Percentiles rank a stretch among this genome's conserved stretches.
These are phyloP conservation scores for Tadarida brasiliensis DNA, from an alignment of 2,797 vertebrate species.

Conservation along the genomic window DNA sequence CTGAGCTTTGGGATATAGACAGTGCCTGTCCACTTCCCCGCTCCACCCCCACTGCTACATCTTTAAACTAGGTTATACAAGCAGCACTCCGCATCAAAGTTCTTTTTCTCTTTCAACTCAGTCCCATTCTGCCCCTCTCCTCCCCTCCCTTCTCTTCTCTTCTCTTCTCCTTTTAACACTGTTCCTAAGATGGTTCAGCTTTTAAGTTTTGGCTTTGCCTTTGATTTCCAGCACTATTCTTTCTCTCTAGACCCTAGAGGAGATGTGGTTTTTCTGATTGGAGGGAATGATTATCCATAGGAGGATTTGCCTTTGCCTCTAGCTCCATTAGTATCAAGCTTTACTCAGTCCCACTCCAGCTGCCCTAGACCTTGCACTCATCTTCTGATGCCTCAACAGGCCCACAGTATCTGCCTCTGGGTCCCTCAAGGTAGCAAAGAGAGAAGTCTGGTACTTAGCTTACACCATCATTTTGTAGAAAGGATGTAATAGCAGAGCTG, in stretches of 20 bases:
- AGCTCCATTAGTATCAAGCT: neutral
- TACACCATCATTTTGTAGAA: neutral
- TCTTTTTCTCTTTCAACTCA: constrained; percentile 15
- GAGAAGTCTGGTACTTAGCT: neutral
- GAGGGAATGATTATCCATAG: neutral
- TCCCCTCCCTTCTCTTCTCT: neutral
- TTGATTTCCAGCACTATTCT: neutral
- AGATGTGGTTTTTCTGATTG: neutral
- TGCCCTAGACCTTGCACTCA: neutral
- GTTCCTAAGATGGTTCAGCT: neutral
- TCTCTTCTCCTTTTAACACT: neutral
- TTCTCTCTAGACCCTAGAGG: neutral
- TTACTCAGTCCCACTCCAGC: neutral
- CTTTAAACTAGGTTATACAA: neutral
- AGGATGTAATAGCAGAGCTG: neutral
- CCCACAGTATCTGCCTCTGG: neutral
- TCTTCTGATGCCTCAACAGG: neutral
- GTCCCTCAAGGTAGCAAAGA: neutral
- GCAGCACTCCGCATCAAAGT: neutral
- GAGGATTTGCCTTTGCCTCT: neutral
- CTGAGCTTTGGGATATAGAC: neutral
- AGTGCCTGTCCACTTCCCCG: neutral
- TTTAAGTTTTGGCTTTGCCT: neutral
- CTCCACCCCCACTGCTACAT: neutral
- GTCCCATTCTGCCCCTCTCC: neutral